Evolutionary conservation across 2,797 vertebrate species (phyloP).

Genomic region (Helostoma temminkii): DNA sequence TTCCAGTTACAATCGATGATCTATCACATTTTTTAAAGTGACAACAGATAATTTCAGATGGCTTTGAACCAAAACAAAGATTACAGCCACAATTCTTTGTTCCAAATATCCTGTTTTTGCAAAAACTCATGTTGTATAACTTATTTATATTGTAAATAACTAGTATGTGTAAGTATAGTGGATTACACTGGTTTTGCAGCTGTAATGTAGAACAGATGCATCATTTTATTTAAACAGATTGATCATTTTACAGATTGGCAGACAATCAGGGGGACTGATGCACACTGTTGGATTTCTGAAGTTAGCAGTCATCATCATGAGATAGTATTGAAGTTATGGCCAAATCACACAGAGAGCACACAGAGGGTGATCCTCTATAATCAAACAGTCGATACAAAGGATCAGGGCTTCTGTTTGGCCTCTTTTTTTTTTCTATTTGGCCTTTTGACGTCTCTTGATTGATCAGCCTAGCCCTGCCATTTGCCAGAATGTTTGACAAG

Average conservation of each 20-base stretch:
- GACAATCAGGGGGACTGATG: slow-evolving; percentile 11
- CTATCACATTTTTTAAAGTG: no score
- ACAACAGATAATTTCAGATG: no score
- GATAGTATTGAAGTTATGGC: slow-evolving; percentile 51
- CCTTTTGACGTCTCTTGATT: slow-evolving; percentile 80
- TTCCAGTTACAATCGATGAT: no score
- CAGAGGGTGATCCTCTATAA: slow-evolving; percentile 59
- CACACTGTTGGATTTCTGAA: slow-evolving; percentile 20
- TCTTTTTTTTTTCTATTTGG: slow-evolving; percentile 55
- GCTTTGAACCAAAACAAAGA: no score
- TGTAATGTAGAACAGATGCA: slow-evolving; percentile 13
- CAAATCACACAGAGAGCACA: slow-evolving; percentile 53
- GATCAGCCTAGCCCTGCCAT: slow-evolving; percentile 77
- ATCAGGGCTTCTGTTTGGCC: slow-evolving; percentile 52
- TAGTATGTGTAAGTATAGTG: no score
- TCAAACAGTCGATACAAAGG: slow-evolving; percentile 69
- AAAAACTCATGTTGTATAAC: no score
- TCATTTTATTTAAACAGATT: slow-evolving; percentile 6
- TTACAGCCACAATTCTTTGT: no score
- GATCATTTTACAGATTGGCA: slow-evolving; percentile 11
- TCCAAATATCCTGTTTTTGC: no score
- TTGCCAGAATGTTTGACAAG: slow-evolving; percentile 78
- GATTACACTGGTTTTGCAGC: slow-evolving; percentile 2
- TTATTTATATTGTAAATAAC: no score
- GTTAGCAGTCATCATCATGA: slow-evolving; percentile 44